Conservation (phyloP, 1,140 invertebrate genomes). For the Whitmania pigra region DNA sequence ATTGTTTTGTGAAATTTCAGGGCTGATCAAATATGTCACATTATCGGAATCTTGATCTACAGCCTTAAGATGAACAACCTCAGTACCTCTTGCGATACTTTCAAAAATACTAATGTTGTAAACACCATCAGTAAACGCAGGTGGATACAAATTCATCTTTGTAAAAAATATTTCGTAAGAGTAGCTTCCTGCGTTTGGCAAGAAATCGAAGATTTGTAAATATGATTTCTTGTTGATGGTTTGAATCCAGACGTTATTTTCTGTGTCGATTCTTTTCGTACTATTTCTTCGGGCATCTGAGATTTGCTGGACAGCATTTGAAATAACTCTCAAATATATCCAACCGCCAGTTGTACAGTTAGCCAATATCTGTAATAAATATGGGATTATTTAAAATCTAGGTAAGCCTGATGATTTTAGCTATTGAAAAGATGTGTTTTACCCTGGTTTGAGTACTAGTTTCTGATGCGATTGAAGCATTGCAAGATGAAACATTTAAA, state of each 20-base stretch:
- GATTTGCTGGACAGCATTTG: neutral
- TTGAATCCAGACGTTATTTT: slow-evolving; percentile 19
- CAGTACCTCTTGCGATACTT: slow-evolving; percentile 13
- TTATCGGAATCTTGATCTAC: slow-evolving; percentile 33
- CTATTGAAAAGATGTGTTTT: no score
- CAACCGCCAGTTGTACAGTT: slow-evolving; percentile 2
- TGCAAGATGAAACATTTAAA: slow-evolving; percentile 16
- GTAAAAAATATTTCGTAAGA: neutral
- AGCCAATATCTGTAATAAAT: slow-evolving; percentile 8
- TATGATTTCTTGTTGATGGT: slow-evolving; percentile 15
- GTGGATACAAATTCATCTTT: slow-evolving; percentile 26
- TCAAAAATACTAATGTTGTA: slow-evolving; percentile 20
- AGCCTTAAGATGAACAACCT: slow-evolving; percentile 33
- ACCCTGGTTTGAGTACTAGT: no score
- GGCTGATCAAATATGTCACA: slow-evolving; percentile 26
- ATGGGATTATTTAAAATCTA: neutral
- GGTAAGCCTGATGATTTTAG: no score
- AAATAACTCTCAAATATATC: slow-evolving; percentile 17
- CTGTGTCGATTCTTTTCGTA: neutral
- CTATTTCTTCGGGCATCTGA: neutral
- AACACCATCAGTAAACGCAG: slow-evolving; percentile 29
- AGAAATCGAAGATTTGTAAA: slow-evolving; percentile 17
- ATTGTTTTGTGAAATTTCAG: slow-evolving; percentile 26
- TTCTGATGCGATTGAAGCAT: slow-evolving; percentile 18
- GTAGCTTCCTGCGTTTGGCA: neutral